These are phyloP conservation scores for Misgurnus mizolepis DNA, from an alignment of 2,113 vertebrate species.

Conservation along the genomic window DNA sequence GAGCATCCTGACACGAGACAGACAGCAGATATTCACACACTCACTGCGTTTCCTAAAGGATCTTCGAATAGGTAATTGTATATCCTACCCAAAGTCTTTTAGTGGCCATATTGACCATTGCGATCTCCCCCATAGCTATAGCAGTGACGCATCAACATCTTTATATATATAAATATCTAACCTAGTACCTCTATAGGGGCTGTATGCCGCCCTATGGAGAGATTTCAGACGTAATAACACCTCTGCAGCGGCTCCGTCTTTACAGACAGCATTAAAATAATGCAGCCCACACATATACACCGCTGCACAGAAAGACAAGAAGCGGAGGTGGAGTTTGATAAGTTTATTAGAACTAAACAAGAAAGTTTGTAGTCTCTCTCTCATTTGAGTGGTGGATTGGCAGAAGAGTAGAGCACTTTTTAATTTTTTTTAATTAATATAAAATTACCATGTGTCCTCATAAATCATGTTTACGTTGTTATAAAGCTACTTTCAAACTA, in stretches of 20 bases:
- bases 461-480: too few relatives aligned
- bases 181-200: background rate
- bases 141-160: too few relatives aligned
- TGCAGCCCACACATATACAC: conserved; percentile 20
- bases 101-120: too few relatives aligned
- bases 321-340: conserved; percentile 21
- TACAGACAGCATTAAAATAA: conserved; percentile 33
- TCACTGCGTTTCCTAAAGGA: background rate
- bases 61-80: conserved; percentile 11
- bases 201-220: conserved; percentile 9
- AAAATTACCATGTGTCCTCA: too few relatives aligned
- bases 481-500: too few relatives aligned
- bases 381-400: background rate
- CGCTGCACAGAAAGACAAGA: background rate
- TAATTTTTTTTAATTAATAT: too few relatives aligned
- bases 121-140: too few relatives aligned
- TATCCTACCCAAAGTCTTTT: too few relatives aligned
- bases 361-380: conserved; percentile 8
- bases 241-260: conserved; percentile 1
- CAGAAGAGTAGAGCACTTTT: background rate
- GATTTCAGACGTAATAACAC: conserved; percentile 22
- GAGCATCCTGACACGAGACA: conserved; percentile 30
- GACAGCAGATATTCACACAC: conserved; percentile 22
- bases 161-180: background rate
- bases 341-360: conserved; percentile 21